Evolutionary conservation across 2,888 invertebrate species (phyloP).

Genomic region (Sinopyrophorus schimmeli): DNA sequence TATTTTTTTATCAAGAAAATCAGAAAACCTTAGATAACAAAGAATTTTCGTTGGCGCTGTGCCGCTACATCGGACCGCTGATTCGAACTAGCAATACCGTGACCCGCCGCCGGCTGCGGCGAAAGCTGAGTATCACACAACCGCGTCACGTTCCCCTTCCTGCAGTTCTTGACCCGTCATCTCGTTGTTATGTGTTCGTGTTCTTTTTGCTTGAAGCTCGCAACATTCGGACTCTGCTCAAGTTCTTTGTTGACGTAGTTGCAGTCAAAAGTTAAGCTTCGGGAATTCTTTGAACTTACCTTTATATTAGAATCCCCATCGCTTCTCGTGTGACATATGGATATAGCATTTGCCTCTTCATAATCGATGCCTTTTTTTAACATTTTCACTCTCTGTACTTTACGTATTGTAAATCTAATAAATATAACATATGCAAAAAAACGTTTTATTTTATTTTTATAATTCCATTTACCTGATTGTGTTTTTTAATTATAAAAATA

Average conservation of each 20-base stretch:
- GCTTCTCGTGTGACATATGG: too few species aligned
- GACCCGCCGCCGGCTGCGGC: constrained; percentile 44
- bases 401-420: too few species aligned
- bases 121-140: constrained; percentile 48
- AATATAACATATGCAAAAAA: too few species aligned
- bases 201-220: constrained; percentile 22
- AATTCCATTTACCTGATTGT: too few species aligned
- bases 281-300: constrained; percentile 6
- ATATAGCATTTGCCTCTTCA: background rate
- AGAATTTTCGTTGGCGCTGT: too few species aligned
- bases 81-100: constrained; percentile 35
- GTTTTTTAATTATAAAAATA: too few species aligned
- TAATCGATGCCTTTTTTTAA: too few species aligned
- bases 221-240: constrained; percentile 10
- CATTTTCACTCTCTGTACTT: too few species aligned
- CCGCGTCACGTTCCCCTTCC: constrained; percentile 47
- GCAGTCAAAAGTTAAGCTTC: constrained; percentile 5
- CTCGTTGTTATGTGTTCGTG: constrained; percentile 26
- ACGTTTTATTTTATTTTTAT: too few species aligned
- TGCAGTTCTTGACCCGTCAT: constrained; percentile 45
- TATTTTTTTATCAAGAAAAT: too few species aligned
- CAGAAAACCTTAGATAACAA: too few species aligned
- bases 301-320: too few species aligned
- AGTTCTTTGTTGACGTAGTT: constrained; percentile 17
- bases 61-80: constrained; percentile 17